Evolutionary conservation across 2,113 vertebrate genomes (phyloP).

Genomic region (Oenanthe oenanthe): DNA sequence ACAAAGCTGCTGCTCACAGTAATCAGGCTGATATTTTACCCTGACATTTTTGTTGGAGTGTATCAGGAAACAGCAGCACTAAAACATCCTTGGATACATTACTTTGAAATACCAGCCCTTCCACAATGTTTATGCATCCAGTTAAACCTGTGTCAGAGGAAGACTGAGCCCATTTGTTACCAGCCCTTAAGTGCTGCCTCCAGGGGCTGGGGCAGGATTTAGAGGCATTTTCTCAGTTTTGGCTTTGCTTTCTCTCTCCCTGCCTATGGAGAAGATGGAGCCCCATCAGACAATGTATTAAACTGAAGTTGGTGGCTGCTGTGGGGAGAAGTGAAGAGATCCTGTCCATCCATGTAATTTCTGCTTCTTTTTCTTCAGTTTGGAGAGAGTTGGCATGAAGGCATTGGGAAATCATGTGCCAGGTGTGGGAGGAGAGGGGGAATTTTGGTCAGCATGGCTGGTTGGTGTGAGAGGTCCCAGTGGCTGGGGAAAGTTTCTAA

Average conservation of each 20-base stretch:
- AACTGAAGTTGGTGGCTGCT: background rate
- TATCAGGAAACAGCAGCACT: background rate
- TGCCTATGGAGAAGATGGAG: rapidly evolving
- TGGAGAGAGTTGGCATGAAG: background rate
- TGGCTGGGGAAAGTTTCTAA: background rate
- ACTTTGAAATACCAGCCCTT: background rate
- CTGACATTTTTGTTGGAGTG: background rate
- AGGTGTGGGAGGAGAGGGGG: background rate
- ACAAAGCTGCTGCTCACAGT: background rate
- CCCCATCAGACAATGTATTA: background rate
- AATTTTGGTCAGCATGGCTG: rapidly evolving
- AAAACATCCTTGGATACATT: background rate
- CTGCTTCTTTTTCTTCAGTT: background rate
- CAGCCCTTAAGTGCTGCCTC: background rate
- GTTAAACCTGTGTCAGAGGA: background rate
- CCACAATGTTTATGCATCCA: background rate
- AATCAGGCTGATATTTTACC: background rate
- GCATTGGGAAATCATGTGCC: rapidly evolving
- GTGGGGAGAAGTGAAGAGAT: background rate
- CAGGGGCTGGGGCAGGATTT: background rate
- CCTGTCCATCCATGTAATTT: background rate
- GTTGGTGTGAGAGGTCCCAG: background rate
- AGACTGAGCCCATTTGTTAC: background rate
- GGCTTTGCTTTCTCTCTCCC: background rate
- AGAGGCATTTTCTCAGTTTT: background rate